Evolutionary conservation across 1,140 invertebrate genomes (phyloP).

Genomic region (Anastrepha ludens): DNA sequence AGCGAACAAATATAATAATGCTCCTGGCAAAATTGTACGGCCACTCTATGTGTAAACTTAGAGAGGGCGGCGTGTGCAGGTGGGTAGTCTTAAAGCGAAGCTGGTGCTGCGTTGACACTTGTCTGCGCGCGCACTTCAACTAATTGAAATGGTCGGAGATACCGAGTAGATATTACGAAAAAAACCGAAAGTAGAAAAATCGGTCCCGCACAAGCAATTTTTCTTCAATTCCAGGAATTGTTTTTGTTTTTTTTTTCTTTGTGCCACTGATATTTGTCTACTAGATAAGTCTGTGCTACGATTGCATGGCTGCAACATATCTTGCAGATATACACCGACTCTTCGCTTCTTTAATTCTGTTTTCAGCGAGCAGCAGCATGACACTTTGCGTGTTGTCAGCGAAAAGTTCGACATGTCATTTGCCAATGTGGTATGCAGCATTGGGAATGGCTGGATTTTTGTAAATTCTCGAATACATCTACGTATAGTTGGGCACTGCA

Average conservation of each 20-base stretch:
- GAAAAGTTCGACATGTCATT: slow-evolving; percentile 47
- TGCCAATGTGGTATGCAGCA: slow-evolving; percentile 19
- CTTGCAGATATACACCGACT: not conserved
- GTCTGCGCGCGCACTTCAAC: slow-evolving; percentile 30
- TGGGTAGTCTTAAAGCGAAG: not conserved
- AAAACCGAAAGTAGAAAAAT: not conserved
- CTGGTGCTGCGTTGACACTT: not conserved
- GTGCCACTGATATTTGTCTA: slow-evolving; percentile 31
- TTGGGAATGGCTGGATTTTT: not conserved
- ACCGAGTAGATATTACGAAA: not conserved
- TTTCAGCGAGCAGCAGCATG: not conserved
- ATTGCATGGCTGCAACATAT: slow-evolving; percentile 3
- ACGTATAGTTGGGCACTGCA: too few species aligned
- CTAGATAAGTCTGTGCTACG: not conserved
- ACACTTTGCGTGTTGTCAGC: slow-evolving; percentile 31
- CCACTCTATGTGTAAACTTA: not conserved
- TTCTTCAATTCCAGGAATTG: not conserved
- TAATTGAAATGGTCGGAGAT: slow-evolving; percentile 28
- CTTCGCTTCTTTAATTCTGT: not conserved
- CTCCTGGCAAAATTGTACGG: not conserved
- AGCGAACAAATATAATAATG: not conserved
- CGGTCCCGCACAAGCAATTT: not conserved
- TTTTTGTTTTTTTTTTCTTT: not conserved
- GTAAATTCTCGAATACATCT: not conserved
- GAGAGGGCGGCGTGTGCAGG: not conserved